Evolutionary conservation across 2,113 vertebrate genomes (phyloP), one percentile per base, ranked within the genome.

Genomic region (Podiceps cristatus): DNA sequence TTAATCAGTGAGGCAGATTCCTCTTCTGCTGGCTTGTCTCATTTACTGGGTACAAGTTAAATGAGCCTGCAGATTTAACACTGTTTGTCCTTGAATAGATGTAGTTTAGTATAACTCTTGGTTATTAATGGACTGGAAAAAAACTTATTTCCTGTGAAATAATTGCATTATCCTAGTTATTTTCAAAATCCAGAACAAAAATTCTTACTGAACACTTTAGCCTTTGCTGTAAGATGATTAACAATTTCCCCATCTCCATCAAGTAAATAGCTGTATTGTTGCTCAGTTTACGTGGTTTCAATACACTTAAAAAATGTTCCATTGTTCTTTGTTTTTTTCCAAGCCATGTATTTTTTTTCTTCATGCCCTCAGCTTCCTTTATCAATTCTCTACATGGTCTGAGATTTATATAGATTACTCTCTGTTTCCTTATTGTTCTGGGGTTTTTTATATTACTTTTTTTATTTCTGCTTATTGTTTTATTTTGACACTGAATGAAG

Each of bases 401-500:
- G 49, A 92, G 93, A 91, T 91, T 79, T 79, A 63, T 96, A 87
- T 86, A 62, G 69, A 58, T 96, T 87, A 29, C 13, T 49, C 18
- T 56, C 35, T 33, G 6, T 58, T 94, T 83, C 37, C 55, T 91
- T 79, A 81, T 93, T 95, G 80, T 94, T 90, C 84, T 78, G 23
- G 4, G 31, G 47, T 18, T 75, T 84, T 77, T 64, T 86, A 10
- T 85, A 24, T 58, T 67, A 10, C 40, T 29, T 74, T 94, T 93
- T 76, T 74, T 59, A 79, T 86, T 96, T 90, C 77, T 55, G 16
- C 69, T 33, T 75, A 88, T 91, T 96, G 84, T 94, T 96, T 82
- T 50, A 35, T 78, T 93, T 90, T 90, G 91, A 95, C 96, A 80
- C n/a, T 91, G 91, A 96, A 79, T 50, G n/a, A 96, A 87, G 89